phyloP scores from a whole-genome alignment of 2,888 invertebrate species.

The Xestia ashworthii region DNA sequence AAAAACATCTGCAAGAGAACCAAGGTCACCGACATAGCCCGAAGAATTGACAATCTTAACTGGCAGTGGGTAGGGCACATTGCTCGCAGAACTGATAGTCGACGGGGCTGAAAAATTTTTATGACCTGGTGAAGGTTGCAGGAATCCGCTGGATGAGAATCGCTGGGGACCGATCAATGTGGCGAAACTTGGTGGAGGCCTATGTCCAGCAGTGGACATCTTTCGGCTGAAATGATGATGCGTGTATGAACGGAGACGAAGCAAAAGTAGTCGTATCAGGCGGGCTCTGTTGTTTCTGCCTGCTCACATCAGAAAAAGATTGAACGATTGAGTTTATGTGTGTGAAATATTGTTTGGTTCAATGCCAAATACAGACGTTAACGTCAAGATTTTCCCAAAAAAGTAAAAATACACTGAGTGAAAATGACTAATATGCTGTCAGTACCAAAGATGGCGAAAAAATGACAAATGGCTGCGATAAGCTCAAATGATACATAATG shows the following conservation, averaged over 20 bases:
- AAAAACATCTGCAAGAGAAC: too few relatives aligned
- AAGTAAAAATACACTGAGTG: background rate
- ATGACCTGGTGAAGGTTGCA: too few relatives aligned
- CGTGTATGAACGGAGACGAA: background rate
- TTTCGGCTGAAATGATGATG: too few relatives aligned
- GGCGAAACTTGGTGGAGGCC: too few relatives aligned
- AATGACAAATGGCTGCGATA: conserved; percentile 53
- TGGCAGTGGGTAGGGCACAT: too few relatives aligned
- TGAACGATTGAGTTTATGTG: background rate
- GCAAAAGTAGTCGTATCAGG: background rate
- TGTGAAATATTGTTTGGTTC: background rate
- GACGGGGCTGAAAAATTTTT: too few relatives aligned
- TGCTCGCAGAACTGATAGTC: too few relatives aligned
- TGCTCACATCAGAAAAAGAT: background rate
- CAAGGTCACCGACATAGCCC: too few relatives aligned
- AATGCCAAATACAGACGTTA: background rate
- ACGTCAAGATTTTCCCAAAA: conserved; percentile 11
- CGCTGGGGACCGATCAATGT: too few relatives aligned
- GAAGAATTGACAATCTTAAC: too few relatives aligned
- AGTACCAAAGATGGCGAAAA: conserved; percentile 35
- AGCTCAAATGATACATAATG: conserved; percentile 36
- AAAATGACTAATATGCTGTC: conserved; percentile 44
- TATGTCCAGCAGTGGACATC: too few relatives aligned
- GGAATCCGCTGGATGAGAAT: too few relatives aligned
- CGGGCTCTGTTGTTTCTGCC: background rate